Conservation (phyloP, 2,797 vertebrate genomes). For the Tamandua tetradactyla region DNA sequence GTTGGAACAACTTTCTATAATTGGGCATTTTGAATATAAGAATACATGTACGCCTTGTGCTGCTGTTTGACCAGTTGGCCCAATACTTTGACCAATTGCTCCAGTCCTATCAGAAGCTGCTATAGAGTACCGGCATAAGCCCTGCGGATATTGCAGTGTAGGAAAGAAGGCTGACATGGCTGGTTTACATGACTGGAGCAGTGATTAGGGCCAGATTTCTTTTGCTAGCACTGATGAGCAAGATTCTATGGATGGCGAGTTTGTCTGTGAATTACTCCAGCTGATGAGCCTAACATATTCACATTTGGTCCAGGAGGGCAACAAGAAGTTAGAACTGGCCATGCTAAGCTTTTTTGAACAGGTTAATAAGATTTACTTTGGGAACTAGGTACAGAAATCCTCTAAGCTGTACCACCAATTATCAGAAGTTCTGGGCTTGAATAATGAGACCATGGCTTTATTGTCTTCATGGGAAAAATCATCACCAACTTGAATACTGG, state of each 20-base stretch:
- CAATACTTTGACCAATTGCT: slow-evolving; percentile 61
- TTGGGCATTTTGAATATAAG: slow-evolving; percentile 97
- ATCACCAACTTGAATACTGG: slow-evolving; percentile 99
- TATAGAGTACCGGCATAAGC: slow-evolving; percentile 95
- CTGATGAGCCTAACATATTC: slow-evolving; percentile 98
- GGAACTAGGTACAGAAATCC: slow-evolving; percentile 99
- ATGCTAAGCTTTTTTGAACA: slow-evolving; percentile 99
- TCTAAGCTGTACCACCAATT: slow-evolving; percentile 98
- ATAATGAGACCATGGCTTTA: slow-evolving; percentile 99
- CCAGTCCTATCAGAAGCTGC: slow-evolving; percentile 97
- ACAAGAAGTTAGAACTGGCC: slow-evolving; percentile 96
- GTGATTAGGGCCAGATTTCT: slow-evolving; percentile 98
- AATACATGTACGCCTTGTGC: slow-evolving; percentile 96
- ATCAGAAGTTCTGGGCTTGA: slow-evolving; percentile 96
- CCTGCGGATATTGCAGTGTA: slow-evolving; percentile 89
- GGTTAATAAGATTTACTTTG: slow-evolving; percentile 99
- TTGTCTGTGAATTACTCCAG: slow-evolving; percentile 98
- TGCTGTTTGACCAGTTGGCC: slow-evolving; percentile 96
- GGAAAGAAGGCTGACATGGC: slow-evolving; percentile 96
- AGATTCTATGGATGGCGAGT: slow-evolving; percentile 98
- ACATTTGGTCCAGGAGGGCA: slow-evolving; percentile 95
- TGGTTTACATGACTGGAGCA: slow-evolving; percentile 97
- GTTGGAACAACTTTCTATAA: slow-evolving; percentile 97
- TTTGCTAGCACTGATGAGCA: slow-evolving; percentile 99
- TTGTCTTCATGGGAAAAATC: slow-evolving; percentile 99